Evolutionary conservation across 2,797 vertebrate species (phyloP), one percentile per base, ranked within the genome.

Genomic region (Chelon labrosus): DNA sequence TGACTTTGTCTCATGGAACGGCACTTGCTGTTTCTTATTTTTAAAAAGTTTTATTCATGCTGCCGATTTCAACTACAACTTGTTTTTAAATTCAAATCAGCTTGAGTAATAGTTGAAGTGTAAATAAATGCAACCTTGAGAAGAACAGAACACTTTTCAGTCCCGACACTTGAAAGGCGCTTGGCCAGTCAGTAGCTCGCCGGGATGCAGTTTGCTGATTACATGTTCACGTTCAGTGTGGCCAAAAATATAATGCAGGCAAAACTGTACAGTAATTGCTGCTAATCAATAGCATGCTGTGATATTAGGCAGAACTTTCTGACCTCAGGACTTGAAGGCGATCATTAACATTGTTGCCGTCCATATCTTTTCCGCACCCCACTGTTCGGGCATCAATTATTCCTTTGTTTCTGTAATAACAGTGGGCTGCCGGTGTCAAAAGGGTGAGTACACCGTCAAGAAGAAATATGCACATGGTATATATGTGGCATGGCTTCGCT

Each of bases 331-430:
- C 54, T 61, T 0, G 10, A 59, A 65, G 71, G 58, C 6, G 1
- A 20, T 62, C 49, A 54, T 89, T 84, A 80, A 56, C 73, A 79
- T 79, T 70, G 73, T 83, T 76, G 42, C 75, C 53, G 59, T 78
- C 77, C 38, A 69, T 64, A 77, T 85, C 5, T 6, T 65, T 73
- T 42, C 38, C 41, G 49, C 65, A 37, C 57, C 74, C 60, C 90
- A 85, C 72, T 79, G 73, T 77, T 85, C 49, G 82, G 56, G 52
- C 75, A 86, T 86, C 27, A 82, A 84, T 91, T 81, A 93, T 86
- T 89, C 69, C 88, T 65, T 83, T 37, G 58, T 74, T 69, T 73
- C 63, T 86, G 83, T 78, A 86, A 86, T 89, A 84, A 57, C 41
- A 37, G 42, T 65, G 7, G 70, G 20, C 46, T 57, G 44, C 65